A percentile compares a stretch with the other conserved stretches of the same genome.
phyloP scores from a whole-genome alignment of 2,888 invertebrate genomes.

The Caenorhabditis imperialis region DNA sequence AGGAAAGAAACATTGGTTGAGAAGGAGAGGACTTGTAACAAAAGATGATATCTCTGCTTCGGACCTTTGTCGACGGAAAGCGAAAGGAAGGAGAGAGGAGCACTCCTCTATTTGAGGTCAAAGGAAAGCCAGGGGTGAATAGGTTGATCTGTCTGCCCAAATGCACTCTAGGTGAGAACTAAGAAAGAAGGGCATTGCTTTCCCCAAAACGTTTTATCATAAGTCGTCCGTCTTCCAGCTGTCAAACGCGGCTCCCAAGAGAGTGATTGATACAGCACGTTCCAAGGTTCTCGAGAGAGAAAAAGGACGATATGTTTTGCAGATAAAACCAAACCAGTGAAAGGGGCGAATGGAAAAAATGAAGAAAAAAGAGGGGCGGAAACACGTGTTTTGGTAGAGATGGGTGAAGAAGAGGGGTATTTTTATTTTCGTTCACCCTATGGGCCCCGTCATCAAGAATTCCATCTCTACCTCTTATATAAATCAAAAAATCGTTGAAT shows the following conservation, averaged over 20 bases:
- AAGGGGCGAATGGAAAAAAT: slow-evolving; percentile 8
- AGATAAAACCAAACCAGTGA: too few species aligned
- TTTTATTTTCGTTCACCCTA: too few species aligned
- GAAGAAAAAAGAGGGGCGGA: slow-evolving; percentile 14
- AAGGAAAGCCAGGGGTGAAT: slow-evolving; percentile 38
- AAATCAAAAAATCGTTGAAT: slow-evolving; percentile 50
- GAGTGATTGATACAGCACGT: slow-evolving; percentile 39
- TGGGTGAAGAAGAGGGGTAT: background rate
- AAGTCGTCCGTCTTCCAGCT: slow-evolving; percentile 23
- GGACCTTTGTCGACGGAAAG: slow-evolving; percentile 3
- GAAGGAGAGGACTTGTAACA: slow-evolving; percentile 38
- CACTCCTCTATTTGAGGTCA: slow-evolving; percentile 31
- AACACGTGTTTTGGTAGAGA: slow-evolving; percentile 16
- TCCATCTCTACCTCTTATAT: slow-evolving; percentile 22
- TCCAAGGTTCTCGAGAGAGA: slow-evolving; percentile 18
- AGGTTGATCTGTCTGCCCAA: slow-evolving; percentile 39
- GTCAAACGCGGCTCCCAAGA: slow-evolving; percentile 29
- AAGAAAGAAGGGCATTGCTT: slow-evolving; percentile 3
- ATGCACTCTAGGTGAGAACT: slow-evolving; percentile 17
- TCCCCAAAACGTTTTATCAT: slow-evolving; percentile 26
- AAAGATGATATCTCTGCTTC: slow-evolving; percentile 37
- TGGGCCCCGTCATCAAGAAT: slow-evolving; percentile 15
- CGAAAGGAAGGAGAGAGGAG: background rate
- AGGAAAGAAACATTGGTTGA: background rate
- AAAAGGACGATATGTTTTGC: slow-evolving; percentile 28